Conservation (phyloP, 2,888 invertebrate genomes). For the Chrysomela aeneicollis region DNA sequence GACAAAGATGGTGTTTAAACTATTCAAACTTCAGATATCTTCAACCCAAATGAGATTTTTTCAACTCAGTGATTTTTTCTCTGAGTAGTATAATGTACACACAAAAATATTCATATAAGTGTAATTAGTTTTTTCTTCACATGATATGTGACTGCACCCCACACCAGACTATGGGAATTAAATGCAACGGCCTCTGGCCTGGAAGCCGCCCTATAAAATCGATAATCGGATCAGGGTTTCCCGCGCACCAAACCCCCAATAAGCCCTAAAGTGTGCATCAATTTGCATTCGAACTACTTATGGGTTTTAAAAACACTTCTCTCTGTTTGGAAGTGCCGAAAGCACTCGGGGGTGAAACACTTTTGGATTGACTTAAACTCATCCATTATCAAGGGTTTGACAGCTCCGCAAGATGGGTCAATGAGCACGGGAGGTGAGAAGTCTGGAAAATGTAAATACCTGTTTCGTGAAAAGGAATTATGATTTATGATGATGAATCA, state of each 20-base stretch:
- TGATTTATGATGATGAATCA: not conserved
- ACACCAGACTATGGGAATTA: not conserved
- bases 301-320: conserved; percentile 54
- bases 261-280: conserved; percentile 57
- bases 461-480: not conserved
- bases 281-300: conserved; percentile 59
- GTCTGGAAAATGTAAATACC: not conserved
- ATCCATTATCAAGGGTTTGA: conserved; percentile 40
- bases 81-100: too few relatives aligned
- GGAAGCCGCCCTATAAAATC: conserved; percentile 47
- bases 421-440: conserved; percentile 21
- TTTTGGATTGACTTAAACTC: conserved; percentile 46
- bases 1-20: too few relatives aligned
- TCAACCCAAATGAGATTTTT: too few relatives aligned
- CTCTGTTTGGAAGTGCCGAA: conserved; percentile 49
- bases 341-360: conserved; percentile 50
- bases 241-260: conserved; percentile 51
- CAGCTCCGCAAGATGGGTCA: conserved; percentile 26
- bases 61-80: too few relatives aligned
- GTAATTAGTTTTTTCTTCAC: too few relatives aligned
- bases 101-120: too few relatives aligned
- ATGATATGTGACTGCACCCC: not conserved
- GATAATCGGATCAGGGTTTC: conserved; percentile 48
- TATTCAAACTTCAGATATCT: too few relatives aligned
- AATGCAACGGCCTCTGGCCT: conserved; percentile 15